Evolutionary conservation across 2,113 vertebrate species (phyloP).

Genomic region (Cheirogaleus medius): DNA sequence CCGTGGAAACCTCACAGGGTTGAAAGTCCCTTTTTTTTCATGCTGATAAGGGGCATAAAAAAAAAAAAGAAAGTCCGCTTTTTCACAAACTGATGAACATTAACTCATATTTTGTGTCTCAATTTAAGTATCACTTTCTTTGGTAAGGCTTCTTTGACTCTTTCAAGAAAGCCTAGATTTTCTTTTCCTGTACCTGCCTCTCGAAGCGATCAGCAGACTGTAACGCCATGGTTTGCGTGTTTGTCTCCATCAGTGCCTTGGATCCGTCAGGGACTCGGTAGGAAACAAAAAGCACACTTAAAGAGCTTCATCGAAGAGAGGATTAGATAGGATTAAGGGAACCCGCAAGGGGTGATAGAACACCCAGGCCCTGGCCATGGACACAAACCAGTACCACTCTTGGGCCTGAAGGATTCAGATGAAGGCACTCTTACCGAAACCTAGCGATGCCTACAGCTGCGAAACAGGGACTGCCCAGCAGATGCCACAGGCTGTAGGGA

Average conservation of each 20-base stretch:
- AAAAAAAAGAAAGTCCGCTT: neutral
- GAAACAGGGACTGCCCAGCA: neutral
- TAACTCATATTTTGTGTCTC: neutral
- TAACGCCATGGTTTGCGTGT: neutral
- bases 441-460: neutral
- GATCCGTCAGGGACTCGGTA: neutral
- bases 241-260: neutral
- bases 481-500: neutral
- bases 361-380: neutral
- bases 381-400: neutral
- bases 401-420: neutral
- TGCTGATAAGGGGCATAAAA: too few relatives aligned
- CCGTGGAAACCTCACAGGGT: neutral
- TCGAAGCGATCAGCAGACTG: neutral
- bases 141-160: neutral
- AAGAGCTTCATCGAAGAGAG: neutral
- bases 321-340: neutral
- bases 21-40: neutral
- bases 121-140: neutral
- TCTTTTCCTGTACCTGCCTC: neutral
- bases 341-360: neutral
- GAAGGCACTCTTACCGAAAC: neutral
- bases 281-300: neutral
- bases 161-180: neutral
- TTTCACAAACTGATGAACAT: neutral